A percentile compares a stretch with the other conserved stretches of the same genome.
Conservation (phyloP, 2,113 vertebrate species). For the Mirza zaza region DNA sequence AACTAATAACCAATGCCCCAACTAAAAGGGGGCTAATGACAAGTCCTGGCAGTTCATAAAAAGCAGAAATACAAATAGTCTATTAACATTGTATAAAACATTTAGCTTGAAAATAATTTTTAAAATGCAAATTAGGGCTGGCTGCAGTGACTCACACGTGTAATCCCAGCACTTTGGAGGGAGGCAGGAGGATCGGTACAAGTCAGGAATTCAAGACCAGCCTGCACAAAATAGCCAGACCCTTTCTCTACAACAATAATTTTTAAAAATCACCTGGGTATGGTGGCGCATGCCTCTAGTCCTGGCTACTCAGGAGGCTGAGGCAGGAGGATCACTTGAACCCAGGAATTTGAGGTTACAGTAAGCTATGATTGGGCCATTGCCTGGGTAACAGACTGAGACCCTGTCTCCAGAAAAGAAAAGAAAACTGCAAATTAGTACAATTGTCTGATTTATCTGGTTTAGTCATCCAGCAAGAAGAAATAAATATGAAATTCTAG, state of each 20-base stretch:
- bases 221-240: background rate
- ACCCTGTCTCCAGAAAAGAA: background rate
- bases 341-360: background rate
- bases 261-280: background rate
- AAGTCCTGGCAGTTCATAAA: background rate
- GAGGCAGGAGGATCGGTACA: background rate
- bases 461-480: slow-evolving; percentile 41
- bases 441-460: background rate
- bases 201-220: background rate
- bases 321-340: background rate
- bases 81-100: background rate
- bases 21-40: background rate
- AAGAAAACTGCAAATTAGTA: background rate
- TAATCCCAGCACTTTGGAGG: background rate
- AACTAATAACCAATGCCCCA: background rate
- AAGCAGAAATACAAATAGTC: background rate
- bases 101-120: slow-evolving; percentile 24
- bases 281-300: background rate
- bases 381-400: background rate
- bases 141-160: too few relatives aligned
- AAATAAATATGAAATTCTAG: background rate
- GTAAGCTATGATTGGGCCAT: background rate
- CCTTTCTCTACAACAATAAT: background rate
- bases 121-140: background rate
- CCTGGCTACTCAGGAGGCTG: background rate